A percentile compares a stretch with the other conserved stretches of the same genome.
phyloP scores from a whole-genome alignment of 2,113 vertebrate genomes.

The Lagopus leucura region DNA sequence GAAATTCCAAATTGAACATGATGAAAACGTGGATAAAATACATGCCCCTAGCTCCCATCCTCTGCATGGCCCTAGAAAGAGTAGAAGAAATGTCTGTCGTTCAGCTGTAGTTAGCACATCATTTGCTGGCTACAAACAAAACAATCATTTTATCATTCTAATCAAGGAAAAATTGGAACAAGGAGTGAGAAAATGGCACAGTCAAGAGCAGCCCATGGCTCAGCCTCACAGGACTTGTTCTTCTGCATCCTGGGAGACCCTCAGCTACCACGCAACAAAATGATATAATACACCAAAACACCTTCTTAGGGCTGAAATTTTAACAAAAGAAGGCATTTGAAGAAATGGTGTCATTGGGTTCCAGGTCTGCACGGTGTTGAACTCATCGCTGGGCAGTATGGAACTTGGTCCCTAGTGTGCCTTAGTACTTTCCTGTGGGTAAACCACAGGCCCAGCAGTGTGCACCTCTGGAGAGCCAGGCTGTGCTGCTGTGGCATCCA shows the following conservation, averaged over 20 bases:
- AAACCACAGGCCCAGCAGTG: not conserved
- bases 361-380: not conserved
- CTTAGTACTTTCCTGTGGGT: accelerated
- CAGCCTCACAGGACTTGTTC: not conserved
- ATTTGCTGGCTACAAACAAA: not conserved
- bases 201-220: accelerated
- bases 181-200: not conserved
- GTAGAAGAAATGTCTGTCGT: accelerated
- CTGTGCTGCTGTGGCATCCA: not conserved
- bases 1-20: not conserved
- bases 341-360: accelerated
- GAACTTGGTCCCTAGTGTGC: accelerated
- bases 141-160: not conserved
- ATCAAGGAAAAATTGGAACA: not conserved
- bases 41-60: not conserved
- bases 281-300: not conserved
- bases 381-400: not conserved
- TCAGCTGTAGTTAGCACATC: not conserved
- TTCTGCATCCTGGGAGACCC: not conserved
- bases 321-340: not conserved
- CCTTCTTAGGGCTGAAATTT: not conserved
- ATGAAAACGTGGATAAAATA: not conserved
- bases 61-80: not conserved
- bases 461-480: not conserved
- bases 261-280: not conserved